Conservation (phyloP, 2,113 vertebrate genomes). For the Xyrauchen texanus region DNA sequence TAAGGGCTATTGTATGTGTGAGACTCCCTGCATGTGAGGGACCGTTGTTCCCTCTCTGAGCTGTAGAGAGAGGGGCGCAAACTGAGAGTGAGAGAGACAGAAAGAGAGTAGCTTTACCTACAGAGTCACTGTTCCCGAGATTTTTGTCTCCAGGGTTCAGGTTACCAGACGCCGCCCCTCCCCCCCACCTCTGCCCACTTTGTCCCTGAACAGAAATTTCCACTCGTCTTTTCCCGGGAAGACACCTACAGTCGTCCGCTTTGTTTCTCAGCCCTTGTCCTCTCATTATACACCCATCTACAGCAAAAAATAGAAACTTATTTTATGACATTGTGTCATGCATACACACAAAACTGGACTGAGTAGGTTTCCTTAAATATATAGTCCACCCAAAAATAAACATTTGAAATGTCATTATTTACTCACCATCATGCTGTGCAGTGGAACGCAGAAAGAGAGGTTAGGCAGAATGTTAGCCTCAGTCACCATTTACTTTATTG, state of each 20-base stretch:
- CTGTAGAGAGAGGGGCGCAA: neutral
- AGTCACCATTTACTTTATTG: too few species aligned
- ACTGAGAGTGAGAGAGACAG: constrained; percentile 48
- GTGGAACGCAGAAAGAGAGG: too few species aligned
- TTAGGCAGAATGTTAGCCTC: too few species aligned
- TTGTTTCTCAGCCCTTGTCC: neutral
- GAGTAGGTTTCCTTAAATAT: too few species aligned
- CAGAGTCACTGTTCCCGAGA: constrained; percentile 10
- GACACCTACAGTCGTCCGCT: constrained; percentile 18
- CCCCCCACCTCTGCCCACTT: neutral
- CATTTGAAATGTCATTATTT: too few species aligned
- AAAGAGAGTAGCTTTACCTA: constrained; percentile 36
- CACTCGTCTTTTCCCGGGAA: constrained; percentile 20
- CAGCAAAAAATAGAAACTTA: neutral
- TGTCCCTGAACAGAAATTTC: constrained; percentile 29
- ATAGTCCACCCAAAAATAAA: too few species aligned
- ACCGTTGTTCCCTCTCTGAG: constrained; percentile 40
- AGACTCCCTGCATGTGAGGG: constrained; percentile 42
- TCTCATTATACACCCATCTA: neutral
- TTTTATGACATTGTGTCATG: neutral
- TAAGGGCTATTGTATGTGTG: constrained; percentile 27
- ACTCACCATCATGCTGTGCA: too few species aligned
- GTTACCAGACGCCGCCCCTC: neutral
- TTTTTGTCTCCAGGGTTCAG: constrained; percentile 23
- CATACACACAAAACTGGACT: neutral